phyloP scores from a whole-genome alignment of 2,888 invertebrate species.

The Hipparchia sbordonii region DNA sequence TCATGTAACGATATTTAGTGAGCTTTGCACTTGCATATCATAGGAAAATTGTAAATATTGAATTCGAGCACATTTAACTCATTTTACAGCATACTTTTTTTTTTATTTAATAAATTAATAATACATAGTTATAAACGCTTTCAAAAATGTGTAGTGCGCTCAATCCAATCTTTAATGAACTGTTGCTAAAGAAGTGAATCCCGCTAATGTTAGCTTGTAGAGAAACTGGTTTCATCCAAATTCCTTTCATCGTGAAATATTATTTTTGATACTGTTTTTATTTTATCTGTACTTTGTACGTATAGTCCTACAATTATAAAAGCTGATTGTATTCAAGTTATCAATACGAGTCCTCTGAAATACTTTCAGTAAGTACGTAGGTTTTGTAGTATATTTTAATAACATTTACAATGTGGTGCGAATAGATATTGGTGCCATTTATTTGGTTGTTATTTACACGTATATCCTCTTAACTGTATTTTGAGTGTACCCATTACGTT shows the following conservation, averaged over 20 bases:
- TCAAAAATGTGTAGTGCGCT: constrained; percentile 34
- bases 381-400: constrained; percentile 41
- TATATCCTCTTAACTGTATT: constrained; percentile 60
- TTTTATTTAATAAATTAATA: constrained; percentile 28
- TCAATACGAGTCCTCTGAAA: constrained; percentile 30
- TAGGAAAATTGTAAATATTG: constrained; percentile 73
- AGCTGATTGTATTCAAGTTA: constrained; percentile 38
- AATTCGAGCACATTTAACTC: constrained; percentile 59
- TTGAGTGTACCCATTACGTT: constrained; percentile 37
- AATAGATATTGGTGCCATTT: constrained; percentile 75
- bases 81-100: constrained; percentile 43
- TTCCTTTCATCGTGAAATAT: constrained; percentile 39
- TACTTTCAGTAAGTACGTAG: constrained; percentile 35
- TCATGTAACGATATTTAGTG: constrained; percentile 74
- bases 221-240: constrained; percentile 30
- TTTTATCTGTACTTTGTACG: constrained; percentile 39
- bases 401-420: constrained; percentile 61
- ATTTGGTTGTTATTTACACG: constrained; percentile 75
- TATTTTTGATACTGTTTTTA: constrained; percentile 43
- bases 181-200: constrained; percentile 29
- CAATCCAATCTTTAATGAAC: constrained; percentile 37
- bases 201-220: constrained; percentile 21
- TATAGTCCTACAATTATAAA: constrained; percentile 30
- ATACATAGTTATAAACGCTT: constrained; percentile 30
- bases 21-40: constrained; percentile 84